Percentiles rank a stretch among this genome's conserved stretches.
phyloP scores from a whole-genome alignment of 2,797 vertebrate species.

The Crypturellus tataupa region DNA sequence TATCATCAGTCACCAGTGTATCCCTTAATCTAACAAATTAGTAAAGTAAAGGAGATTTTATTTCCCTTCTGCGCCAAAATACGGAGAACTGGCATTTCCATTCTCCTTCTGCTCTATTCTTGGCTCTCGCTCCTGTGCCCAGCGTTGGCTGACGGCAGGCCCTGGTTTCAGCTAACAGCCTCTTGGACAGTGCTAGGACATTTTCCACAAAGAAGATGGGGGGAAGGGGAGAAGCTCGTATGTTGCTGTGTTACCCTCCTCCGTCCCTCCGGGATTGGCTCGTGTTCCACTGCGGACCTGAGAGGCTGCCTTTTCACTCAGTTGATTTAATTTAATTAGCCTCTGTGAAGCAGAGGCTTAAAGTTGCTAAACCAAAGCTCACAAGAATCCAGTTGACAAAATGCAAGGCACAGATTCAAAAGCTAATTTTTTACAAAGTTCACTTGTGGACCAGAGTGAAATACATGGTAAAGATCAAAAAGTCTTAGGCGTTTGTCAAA shows the following conservation, averaged over 20 bases:
- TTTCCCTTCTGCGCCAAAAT: neutral
- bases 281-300: conserved; percentile 58
- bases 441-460: conserved; percentile 19
- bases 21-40: conserved; percentile 54
- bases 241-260: conserved; percentile 16
- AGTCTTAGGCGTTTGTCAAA: conserved; percentile 66
- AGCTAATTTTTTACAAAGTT: conserved; percentile 59
- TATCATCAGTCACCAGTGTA: neutral
- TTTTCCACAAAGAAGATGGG: conserved; percentile 8
- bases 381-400: conserved; percentile 63
- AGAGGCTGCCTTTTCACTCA: conserved; percentile 67
- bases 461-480: conserved; percentile 68
- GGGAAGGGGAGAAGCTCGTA: conserved; percentile 38
- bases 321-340: conserved; percentile 78
- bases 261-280: conserved; percentile 54
- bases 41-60: conserved; percentile 50
- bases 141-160: neutral
- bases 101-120: conserved; percentile 67
- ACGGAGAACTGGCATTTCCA: conserved; percentile 43
- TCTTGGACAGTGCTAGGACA: conserved; percentile 50
- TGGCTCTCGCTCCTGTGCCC: conserved; percentile 44
- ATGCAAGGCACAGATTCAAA: conserved; percentile 62
- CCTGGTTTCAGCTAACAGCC: conserved; percentile 33
- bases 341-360: conserved; percentile 68
- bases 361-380: conserved; percentile 72